Evolutionary conservation across 2,797 vertebrate species (phyloP).

Genomic region (Lithobates sylvaticus): DNA sequence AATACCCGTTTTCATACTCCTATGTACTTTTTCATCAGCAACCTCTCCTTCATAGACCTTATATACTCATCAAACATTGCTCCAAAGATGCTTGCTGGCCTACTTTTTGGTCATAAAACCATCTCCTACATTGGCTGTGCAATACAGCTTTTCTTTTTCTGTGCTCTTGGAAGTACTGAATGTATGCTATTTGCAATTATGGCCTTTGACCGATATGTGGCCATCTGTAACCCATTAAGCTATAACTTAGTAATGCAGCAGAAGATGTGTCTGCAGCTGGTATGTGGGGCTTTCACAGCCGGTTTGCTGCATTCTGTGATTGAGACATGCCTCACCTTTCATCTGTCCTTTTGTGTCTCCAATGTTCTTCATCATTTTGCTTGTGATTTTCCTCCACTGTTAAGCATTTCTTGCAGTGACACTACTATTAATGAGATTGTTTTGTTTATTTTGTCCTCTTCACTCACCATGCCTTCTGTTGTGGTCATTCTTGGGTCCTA

Average conservation of each 20-base stretch:
- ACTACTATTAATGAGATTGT: slow-evolving; percentile 42
- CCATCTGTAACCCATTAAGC: slow-evolving; percentile 39
- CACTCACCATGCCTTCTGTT: neutral
- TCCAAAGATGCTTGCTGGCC: slow-evolving; percentile 15
- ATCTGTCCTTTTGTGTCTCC: slow-evolving; percentile 42
- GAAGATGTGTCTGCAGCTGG: neutral
- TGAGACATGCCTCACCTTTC: slow-evolving; percentile 27
- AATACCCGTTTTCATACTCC: slow-evolving; percentile 58
- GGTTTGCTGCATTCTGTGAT: slow-evolving; percentile 24
- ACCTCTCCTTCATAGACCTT: slow-evolving; percentile 34
- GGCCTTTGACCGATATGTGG: slow-evolving; percentile 48
- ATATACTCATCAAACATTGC: slow-evolving; percentile 1
- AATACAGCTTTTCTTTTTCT: slow-evolving; percentile 27
- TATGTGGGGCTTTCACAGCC: slow-evolving; percentile 1
- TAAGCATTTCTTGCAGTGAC: slow-evolving; percentile 39
- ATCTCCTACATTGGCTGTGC: slow-evolving; percentile 29
- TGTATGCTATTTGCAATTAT: slow-evolving; percentile 41
- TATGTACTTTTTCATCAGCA: slow-evolving; percentile 57
- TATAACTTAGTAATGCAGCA: slow-evolving; percentile 29
- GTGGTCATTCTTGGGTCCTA: slow-evolving; percentile 33
- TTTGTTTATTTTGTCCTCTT: slow-evolving; percentile 14
- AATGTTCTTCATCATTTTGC: slow-evolving; percentile 45
- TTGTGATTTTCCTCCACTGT: slow-evolving; percentile 47
- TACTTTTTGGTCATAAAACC: neutral
- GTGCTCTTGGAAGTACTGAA: slow-evolving; percentile 23